These are phyloP conservation scores for Pemphredon lugubris DNA, from an alignment of 2,888 invertebrate species.

Conservation along the genomic window DNA sequence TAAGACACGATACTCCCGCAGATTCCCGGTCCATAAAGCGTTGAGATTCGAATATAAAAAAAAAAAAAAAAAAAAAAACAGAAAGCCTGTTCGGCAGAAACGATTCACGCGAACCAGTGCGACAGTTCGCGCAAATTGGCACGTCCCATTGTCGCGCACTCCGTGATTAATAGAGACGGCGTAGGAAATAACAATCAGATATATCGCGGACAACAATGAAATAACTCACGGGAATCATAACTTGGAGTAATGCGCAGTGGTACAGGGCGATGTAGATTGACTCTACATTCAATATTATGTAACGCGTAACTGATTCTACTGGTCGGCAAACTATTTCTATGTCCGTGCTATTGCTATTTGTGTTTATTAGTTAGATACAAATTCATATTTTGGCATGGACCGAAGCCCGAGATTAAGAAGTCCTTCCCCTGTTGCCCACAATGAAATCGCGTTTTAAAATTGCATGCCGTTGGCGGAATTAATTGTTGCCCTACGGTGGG, in stretches of 20 bases:
- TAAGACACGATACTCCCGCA: too few relatives aligned
- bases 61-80: background rate
- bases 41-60: background rate
- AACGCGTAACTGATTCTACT: too few relatives aligned
- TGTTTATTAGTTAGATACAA: too few relatives aligned
- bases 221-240: slow-evolving; percentile 25
- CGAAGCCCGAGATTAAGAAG: too few relatives aligned
- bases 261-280: slow-evolving; percentile 6
- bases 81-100: background rate
- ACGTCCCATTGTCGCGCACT: slow-evolving; percentile 13
- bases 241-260: slow-evolving; percentile 8
- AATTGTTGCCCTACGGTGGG: too few relatives aligned
- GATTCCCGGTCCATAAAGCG: too few relatives aligned
- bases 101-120: background rate
- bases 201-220: slow-evolving; percentile 27
- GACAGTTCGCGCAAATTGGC: slow-evolving; percentile 14
- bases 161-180: slow-evolving; percentile 36
- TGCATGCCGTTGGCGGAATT: too few relatives aligned
- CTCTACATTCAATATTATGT: slow-evolving; percentile 10
- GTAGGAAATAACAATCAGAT: slow-evolving; percentile 43
- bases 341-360: too few relatives aligned
- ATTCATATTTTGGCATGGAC: too few relatives aligned
- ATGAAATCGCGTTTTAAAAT: too few relatives aligned
- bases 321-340: too few relatives aligned
- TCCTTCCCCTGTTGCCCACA: too few relatives aligned